Conservation (phyloP, 2,113 vertebrate species). For the Charadrius vociferus region DNA sequence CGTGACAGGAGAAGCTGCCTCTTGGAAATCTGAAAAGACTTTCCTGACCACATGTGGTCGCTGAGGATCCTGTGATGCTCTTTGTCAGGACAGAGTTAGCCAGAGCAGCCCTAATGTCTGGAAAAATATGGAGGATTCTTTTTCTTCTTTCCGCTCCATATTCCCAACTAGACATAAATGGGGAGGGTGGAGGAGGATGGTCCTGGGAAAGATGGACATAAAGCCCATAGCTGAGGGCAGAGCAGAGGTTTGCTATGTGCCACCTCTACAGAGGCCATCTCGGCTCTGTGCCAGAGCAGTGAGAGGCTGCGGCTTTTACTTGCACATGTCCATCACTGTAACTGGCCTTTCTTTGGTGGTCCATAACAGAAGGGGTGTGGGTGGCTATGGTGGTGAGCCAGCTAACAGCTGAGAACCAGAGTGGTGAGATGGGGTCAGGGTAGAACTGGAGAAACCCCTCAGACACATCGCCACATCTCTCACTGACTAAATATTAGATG, state of each 20-base stretch:
- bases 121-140: not conserved
- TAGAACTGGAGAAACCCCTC: not conserved
- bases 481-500: not conserved
- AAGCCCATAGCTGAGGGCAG: not conserved
- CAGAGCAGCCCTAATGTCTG: not conserved
- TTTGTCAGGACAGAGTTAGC: not conserved
- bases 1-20: not conserved
- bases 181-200: not conserved
- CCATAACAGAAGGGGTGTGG: not conserved
- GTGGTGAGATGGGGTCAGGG: not conserved
- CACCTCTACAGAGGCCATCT: not conserved
- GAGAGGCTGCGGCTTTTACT: not conserved
- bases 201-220: not conserved
- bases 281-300: rapidly evolving
- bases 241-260: not conserved
- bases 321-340: not conserved
- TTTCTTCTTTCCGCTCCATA: rapidly evolving
- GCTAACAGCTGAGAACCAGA: not conserved
- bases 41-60: not conserved
- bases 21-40: not conserved
- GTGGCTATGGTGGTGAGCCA: not conserved
- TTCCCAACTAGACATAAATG: not conserved
- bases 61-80: not conserved
- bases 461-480: not conserved
- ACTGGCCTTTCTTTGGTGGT: not conserved